These are phyloP conservation scores for Drosophila multiciliata DNA, from an alignment of 2,888 invertebrate genomes.

Conservation along the genomic window DNA sequence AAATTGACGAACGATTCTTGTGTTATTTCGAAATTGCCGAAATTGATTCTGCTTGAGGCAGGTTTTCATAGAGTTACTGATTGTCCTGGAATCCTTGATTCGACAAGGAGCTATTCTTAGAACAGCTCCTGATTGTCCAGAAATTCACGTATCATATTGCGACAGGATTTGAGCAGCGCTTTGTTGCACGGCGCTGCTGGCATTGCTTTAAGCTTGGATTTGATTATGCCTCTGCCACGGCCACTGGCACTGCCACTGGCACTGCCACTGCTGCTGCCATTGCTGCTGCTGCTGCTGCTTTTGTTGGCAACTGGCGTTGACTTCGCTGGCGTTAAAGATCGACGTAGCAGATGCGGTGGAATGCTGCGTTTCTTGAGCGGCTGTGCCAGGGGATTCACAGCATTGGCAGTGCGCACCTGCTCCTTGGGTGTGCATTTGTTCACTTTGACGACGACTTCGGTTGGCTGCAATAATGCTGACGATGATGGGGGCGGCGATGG, in stretches of 20 bases:
- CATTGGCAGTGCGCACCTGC: conserved; percentile 21
- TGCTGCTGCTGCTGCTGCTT: conserved; percentile 6
- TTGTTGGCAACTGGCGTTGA: conserved; percentile 4
- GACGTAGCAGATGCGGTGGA: conserved; percentile 54
- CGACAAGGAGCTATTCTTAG: conserved; percentile 9
- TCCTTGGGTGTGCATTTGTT: conserved; percentile 68
- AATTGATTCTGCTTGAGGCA: not conserved
- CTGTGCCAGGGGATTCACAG: conserved; percentile 29
- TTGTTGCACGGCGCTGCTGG: conserved; percentile 44
- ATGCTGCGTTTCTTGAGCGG: conserved; percentile 67
- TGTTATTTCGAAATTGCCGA: not conserved
- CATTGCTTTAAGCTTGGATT: conserved; percentile 46
- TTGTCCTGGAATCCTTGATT: too few relatives aligned
- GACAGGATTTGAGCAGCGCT: conserved; percentile 64
- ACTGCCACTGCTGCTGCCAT: not conserved
- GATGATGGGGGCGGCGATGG: conserved; percentile 17
- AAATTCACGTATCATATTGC: conserved; percentile 74
- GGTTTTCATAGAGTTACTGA: too few relatives aligned
- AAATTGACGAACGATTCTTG: not conserved
- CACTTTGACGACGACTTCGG: not conserved
- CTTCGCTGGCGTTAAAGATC: conserved; percentile 57
- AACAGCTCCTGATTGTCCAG: conserved; percentile 67
- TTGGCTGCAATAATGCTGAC: not conserved
- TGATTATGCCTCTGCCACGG: conserved; percentile 27
- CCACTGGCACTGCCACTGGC: not conserved